A percentile compares a stretch with the other conserved stretches of the same genome.
These are phyloP conservation scores for Solenopsis fugax DNA, from an alignment of 1,140 invertebrate species.

Conservation along the genomic window DNA sequence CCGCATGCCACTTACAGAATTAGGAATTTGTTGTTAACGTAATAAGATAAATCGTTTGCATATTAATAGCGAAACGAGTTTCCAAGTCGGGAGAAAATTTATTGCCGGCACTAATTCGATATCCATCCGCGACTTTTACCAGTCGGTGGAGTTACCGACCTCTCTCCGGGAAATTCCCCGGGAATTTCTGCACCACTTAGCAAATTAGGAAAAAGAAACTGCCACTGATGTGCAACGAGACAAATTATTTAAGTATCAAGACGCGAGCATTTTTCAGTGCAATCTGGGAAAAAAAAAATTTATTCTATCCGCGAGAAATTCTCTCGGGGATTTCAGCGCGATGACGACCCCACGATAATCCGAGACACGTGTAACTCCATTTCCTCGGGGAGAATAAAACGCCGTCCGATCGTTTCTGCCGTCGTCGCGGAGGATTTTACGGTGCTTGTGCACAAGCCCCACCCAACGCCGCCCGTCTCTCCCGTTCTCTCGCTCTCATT, in stretches of 20 bases:
- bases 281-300: background rate
- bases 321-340: background rate
- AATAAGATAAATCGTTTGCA: constrained; percentile 23
- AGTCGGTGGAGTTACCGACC: background rate
- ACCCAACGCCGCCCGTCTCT: too few relatives aligned
- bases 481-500: constrained; percentile 14
- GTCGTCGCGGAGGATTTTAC: constrained; percentile 26
- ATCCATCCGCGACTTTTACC: background rate
- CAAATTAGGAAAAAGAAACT: background rate
- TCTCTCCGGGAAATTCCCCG: background rate
- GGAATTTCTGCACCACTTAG: background rate
- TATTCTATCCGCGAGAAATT: background rate
- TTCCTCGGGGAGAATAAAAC: constrained; percentile 41
- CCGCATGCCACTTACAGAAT: background rate
- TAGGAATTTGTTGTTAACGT: constrained; percentile 9
- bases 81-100: constrained; percentile 2
- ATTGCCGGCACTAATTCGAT: constrained; percentile 26
- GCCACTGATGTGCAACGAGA: background rate
- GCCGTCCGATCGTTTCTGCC: constrained; percentile 34
- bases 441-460: constrained; percentile 5
- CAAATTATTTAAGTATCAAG: background rate
- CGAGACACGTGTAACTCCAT: constrained; percentile 57
- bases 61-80: constrained; percentile 13
- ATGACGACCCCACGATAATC: constrained; percentile 28
- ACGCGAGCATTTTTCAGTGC: background rate